phyloP scores from a whole-genome alignment of 2,113 vertebrate species.

The Plecotus auritus region DNA sequence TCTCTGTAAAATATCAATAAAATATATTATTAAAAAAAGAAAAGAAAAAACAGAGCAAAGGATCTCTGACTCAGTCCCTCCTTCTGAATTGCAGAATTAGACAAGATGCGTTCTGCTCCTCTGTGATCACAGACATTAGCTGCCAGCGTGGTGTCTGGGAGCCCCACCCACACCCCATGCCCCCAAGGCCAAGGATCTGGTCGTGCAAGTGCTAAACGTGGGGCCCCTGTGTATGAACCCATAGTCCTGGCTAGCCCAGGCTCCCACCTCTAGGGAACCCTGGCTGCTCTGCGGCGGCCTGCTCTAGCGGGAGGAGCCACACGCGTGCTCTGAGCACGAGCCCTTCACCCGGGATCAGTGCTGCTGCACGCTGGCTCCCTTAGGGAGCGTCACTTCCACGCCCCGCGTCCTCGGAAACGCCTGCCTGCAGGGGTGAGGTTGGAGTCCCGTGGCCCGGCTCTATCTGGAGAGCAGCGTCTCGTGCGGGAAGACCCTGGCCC shows the following conservation, averaged over 20 bases:
- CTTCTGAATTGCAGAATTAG: neutral
- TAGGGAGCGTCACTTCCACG: neutral
- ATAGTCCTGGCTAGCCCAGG: neutral
- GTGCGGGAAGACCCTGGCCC: neutral
- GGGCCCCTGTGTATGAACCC: neutral
- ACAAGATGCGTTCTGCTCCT: neutral
- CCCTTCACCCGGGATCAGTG: constrained; percentile 36
- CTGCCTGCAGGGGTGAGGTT: neutral
- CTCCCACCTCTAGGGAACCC: neutral
- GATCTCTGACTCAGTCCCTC: neutral
- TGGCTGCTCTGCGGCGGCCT: neutral
- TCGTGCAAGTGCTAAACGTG: neutral
- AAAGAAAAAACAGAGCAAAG: neutral
- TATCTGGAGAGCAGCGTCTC: neutral
- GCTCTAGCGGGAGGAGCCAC: neutral
- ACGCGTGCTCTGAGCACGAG: constrained; percentile 26
- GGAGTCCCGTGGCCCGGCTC: neutral
- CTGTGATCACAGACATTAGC: neutral
- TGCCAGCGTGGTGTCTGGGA: neutral
- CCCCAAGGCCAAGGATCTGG: neutral
- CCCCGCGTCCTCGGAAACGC: neutral
- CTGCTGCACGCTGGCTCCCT: neutral
- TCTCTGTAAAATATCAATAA: too few species aligned
- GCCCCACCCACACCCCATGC: neutral
- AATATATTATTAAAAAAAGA: too few species aligned